phyloP scores from a whole-genome alignment of 2,113 vertebrate species.

The Pseudorectes ferrugineus region DNA sequence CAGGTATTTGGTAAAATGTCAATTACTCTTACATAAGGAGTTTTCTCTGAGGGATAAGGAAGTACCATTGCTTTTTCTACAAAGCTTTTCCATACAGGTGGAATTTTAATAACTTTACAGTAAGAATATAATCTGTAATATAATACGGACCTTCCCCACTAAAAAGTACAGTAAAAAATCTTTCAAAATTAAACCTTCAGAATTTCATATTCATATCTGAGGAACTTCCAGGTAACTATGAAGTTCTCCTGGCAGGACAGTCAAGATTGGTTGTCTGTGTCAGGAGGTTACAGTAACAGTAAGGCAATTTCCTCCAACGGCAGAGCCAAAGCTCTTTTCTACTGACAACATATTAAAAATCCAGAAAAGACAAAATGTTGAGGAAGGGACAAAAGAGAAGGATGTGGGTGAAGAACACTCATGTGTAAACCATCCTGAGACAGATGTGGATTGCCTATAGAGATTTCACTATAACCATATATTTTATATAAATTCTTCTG shows the following conservation, averaged over 20 bases:
- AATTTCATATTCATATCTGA: background rate
- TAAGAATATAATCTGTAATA: background rate
- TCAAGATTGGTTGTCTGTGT: background rate
- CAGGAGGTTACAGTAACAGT: background rate
- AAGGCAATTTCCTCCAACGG: background rate
- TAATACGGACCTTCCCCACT: fast-evolving
- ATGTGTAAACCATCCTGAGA: background rate
- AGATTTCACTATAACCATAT: background rate
- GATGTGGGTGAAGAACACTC: background rate
- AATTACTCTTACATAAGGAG: background rate
- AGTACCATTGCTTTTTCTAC: conserved; percentile 5
- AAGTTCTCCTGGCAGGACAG: background rate
- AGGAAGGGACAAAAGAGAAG: background rate
- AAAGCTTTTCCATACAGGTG: background rate
- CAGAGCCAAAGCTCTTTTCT: background rate
- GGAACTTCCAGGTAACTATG: background rate
- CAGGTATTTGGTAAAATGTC: conserved; percentile 47
- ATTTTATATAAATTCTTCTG: background rate
- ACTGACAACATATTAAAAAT: background rate
- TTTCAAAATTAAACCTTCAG: background rate
- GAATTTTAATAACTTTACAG: background rate
- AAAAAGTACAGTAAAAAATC: background rate
- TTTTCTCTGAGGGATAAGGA: conserved; percentile 2
- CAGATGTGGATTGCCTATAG: background rate
- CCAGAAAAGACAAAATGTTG: background rate